Conservation (phyloP, 92 coral and sea anemone genomes). For the Scolanthus callimorphus region DNA sequence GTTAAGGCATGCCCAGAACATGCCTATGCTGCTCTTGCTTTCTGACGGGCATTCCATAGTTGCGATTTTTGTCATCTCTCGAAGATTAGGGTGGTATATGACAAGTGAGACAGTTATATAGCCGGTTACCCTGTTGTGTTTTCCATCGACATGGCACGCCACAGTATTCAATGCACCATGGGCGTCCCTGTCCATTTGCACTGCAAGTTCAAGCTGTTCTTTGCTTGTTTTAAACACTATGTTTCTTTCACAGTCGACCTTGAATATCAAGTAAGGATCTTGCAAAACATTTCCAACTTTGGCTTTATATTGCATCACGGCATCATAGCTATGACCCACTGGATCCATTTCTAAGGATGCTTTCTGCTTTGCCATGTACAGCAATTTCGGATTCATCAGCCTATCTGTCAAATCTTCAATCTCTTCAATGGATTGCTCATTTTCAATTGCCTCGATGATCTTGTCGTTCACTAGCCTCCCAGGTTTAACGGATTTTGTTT, state of each 20-base stretch:
- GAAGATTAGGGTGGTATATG: conserved; percentile 56
- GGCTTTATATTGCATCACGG: too few relatives aligned
- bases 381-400: conserved; percentile 26
- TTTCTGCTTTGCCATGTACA: conserved; percentile 17
- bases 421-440: conserved; percentile 37
- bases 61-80: conserved; percentile 50
- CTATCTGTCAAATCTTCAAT: conserved; percentile 58
- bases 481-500: conserved; percentile 38
- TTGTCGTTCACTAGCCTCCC: conserved; percentile 39
- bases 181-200: too few relatives aligned
- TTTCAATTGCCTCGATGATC: conserved; percentile 50
- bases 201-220: too few relatives aligned
- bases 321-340: conserved; percentile 60
- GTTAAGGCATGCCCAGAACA: conserved; percentile 46
- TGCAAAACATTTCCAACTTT: too few relatives aligned
- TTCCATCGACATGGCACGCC: too few relatives aligned
- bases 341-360: conserved; percentile 45
- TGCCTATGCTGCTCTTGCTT: conserved; percentile 26
- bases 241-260: too few relatives aligned
- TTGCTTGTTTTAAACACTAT: too few relatives aligned
- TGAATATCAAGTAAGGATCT: too few relatives aligned
- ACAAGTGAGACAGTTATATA: too few relatives aligned
- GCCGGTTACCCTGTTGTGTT: too few relatives aligned
- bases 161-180: too few relatives aligned
- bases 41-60: conserved; percentile 54